Evolutionary conservation across 2,113 vertebrate species (phyloP).

Genomic region (Petroica traversi): DNA sequence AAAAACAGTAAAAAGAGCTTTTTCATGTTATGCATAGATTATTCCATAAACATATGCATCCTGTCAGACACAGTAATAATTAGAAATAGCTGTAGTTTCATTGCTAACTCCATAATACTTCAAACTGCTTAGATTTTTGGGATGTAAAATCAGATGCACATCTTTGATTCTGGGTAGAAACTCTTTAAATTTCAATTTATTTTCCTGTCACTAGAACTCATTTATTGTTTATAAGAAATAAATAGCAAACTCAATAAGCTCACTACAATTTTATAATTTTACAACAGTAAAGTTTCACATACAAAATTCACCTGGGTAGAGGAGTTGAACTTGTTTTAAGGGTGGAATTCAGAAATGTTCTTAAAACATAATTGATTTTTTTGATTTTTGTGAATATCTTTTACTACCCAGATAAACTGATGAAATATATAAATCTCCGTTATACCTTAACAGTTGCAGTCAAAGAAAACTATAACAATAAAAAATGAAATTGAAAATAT

Average conservation of each 20-base stretch:
- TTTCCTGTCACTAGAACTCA: not conserved
- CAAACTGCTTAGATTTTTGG: not conserved
- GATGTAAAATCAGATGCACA: not conserved
- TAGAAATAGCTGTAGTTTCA: slow-evolving; percentile 45
- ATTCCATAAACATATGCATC: slow-evolving; percentile 55
- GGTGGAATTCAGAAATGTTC: not conserved
- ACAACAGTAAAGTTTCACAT: not conserved
- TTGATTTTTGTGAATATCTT: not conserved
- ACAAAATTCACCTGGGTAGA: not conserved
- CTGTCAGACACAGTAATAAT: slow-evolving; percentile 52
- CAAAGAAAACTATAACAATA: not conserved
- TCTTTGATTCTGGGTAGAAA: not conserved
- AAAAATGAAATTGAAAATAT: not conserved
- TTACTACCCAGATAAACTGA: not conserved
- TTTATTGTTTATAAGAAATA: not conserved
- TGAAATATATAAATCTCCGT: not conserved
- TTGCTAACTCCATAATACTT: not conserved
- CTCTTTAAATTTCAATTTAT: not conserved
- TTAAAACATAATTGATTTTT: not conserved
- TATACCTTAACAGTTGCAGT: not conserved
- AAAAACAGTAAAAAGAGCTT: slow-evolving; percentile 43
- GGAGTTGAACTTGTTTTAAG: not conserved
- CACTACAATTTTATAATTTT: not conserved
- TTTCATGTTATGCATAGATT: slow-evolving; percentile 50
- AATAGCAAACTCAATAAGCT: not conserved